These are phyloP conservation scores for Galeruca laticollis DNA, from an alignment of 2,888 invertebrate species.

Conservation along the genomic window DNA sequence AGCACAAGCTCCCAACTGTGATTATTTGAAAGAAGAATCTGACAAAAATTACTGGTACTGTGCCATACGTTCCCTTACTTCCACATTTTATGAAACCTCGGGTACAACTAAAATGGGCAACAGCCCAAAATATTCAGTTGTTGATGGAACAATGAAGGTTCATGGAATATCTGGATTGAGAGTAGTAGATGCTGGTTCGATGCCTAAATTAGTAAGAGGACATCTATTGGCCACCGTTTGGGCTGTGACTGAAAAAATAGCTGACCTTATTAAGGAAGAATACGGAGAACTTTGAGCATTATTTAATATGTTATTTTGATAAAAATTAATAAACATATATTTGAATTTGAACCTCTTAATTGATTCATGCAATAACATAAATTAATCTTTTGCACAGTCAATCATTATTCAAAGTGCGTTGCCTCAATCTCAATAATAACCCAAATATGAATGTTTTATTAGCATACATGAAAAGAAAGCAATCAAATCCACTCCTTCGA, in stretches of 20 bases:
- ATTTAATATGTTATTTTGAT: background rate
- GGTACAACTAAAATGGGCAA: constrained; percentile 71
- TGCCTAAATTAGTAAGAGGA: constrained; percentile 68
- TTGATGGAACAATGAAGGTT: constrained; percentile 68
- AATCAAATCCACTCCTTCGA: too few species aligned
- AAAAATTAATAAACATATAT: background rate
- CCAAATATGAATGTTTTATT: too few species aligned
- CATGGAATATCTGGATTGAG: constrained; percentile 68
- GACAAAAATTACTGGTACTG: constrained; percentile 67
- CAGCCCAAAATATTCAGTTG: constrained; percentile 67
- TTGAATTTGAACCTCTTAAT: too few species aligned
- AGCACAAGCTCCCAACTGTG: constrained; percentile 68
- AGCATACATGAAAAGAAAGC: too few species aligned
- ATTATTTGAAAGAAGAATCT: constrained; percentile 55
- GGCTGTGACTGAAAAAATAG: constrained; percentile 71
- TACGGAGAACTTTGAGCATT: background rate
- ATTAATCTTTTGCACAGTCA: too few species aligned
- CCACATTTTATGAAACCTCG: constrained; percentile 67
- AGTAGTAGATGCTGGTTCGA: constrained; percentile 70
- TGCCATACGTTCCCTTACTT: constrained; percentile 64
- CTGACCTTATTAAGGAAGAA: constrained; percentile 66
- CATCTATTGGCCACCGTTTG: constrained; percentile 69
- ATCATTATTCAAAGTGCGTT: too few species aligned
- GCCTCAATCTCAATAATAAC: too few species aligned
- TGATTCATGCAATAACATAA: too few species aligned